A percentile compares a stretch with the other conserved stretches of the same genome.
Evolutionary conservation across 2,797 vertebrate species (phyloP).

Genomic region (Anabacerthia variegaticeps): DNA sequence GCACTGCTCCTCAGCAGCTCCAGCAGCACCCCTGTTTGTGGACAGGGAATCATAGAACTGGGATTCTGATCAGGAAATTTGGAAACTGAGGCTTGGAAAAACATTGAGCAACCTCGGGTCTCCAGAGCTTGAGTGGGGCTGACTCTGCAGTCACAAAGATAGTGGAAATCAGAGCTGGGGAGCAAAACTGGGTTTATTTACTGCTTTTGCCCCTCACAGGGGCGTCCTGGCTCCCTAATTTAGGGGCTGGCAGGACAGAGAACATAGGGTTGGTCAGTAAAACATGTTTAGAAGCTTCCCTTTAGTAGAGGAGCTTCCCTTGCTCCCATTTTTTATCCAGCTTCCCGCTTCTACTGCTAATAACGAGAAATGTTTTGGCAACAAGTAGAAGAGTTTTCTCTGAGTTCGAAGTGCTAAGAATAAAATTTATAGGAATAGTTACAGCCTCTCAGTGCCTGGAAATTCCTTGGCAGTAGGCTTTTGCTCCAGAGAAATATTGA

Average conservation of each 20-base stretch:
- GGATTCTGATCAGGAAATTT: neutral
- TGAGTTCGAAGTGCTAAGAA: neutral
- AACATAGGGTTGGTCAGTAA: rapidly evolving
- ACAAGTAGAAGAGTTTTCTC: neutral
- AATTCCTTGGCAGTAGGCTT: slow-evolving; percentile 39
- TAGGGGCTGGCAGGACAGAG: neutral
- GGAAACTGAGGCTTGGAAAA: neutral
- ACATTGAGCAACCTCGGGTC: neutral
- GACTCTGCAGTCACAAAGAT: neutral
- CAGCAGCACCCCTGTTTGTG: neutral
- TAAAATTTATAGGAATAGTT: slow-evolving; percentile 35
- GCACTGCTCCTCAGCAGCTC: neutral
- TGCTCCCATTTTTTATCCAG: neutral
- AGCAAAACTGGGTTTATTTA: neutral
- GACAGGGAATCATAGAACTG: neutral
- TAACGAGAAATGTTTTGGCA: slow-evolving; percentile 40
- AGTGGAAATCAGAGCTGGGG: neutral
- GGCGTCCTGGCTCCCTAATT: neutral
- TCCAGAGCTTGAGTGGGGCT: neutral
- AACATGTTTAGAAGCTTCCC: neutral
- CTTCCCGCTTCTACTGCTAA: neutral
- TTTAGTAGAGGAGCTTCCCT: neutral
- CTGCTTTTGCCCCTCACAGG: neutral
- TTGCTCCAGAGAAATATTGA: slow-evolving; percentile 33
- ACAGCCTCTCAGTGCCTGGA: slow-evolving; percentile 18